Evolutionary conservation across 2,113 vertebrate species (phyloP).

Genomic region (Uria lomvia): DNA sequence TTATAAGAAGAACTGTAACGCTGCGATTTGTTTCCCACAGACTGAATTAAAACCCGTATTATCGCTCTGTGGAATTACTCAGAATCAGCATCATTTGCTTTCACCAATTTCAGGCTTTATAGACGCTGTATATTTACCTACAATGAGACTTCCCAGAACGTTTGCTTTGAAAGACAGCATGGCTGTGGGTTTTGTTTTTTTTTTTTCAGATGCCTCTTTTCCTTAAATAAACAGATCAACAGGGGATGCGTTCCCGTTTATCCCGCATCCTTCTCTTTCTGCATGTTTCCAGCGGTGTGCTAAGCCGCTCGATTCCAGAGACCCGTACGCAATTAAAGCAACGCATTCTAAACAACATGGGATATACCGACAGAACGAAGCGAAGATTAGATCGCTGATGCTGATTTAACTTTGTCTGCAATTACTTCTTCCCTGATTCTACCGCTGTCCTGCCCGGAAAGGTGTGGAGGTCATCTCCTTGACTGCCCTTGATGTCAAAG

Average conservation of each 20-base stretch:
- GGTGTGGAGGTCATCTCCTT: slow-evolving; percentile 51
- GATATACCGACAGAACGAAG: neutral
- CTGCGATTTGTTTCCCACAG: slow-evolving; percentile 9
- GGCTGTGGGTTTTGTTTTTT: too few relatives aligned
- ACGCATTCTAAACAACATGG: neutral
- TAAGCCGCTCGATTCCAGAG: neutral
- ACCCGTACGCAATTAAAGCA: neutral
- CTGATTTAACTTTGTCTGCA: slow-evolving; percentile 44
- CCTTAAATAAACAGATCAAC: slow-evolving; percentile 24
- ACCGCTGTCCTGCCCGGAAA: slow-evolving; percentile 31
- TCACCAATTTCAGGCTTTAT: neutral
- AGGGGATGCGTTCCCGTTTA: neutral
- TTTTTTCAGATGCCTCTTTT: neutral
- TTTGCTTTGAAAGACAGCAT: neutral
- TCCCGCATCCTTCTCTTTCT: neutral
- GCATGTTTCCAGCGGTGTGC: neutral
- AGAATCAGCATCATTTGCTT: neutral
- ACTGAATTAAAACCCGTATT: neutral
- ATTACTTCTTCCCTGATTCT: slow-evolving; percentile 11
- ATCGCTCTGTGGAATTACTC: neutral
- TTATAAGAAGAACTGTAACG: slow-evolving; percentile 6
- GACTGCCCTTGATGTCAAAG: slow-evolving; percentile 68
- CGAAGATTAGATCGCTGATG: slow-evolving; percentile 18
- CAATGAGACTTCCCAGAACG: slow-evolving; percentile 17
- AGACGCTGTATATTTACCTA: neutral